Evolutionary conservation across 2,113 vertebrate species (phyloP).

Genomic region (Engystomops pustulosus): DNA sequence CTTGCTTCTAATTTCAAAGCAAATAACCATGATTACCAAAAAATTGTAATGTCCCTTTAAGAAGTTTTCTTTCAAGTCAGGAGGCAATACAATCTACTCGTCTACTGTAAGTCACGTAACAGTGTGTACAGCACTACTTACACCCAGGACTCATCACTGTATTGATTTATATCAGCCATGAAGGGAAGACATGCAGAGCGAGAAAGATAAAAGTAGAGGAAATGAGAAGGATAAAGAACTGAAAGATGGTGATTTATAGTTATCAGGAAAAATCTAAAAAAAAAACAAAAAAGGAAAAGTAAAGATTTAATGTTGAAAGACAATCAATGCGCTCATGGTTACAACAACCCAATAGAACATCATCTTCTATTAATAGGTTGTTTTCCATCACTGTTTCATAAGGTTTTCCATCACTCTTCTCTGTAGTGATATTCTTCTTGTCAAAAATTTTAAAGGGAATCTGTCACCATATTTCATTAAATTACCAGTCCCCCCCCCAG

Average conservation of each 20-base stretch:
- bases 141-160: background rate
- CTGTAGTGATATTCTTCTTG: too few species aligned
- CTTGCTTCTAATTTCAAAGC: too few species aligned
- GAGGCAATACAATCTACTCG: background rate
- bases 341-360: background rate
- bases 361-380: background rate
- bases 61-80: too few species aligned
- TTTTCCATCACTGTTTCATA: background rate
- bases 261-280: background rate
- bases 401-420: background rate
- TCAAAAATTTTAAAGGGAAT: too few species aligned
- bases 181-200: background rate
- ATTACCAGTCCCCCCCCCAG: too few species aligned
- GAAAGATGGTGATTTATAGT: background rate
- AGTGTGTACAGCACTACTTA: background rate
- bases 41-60: too few species aligned
- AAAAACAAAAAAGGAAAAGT: background rate
- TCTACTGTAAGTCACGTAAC: background rate
- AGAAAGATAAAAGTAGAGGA: background rate
- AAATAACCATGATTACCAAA: too few species aligned
- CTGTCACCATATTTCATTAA: too few species aligned
- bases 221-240: background rate
- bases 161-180: constrained; percentile 1
- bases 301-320: background rate
- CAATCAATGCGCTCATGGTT: background rate